Percentiles rank a stretch among this genome's conserved stretches.
These are phyloP conservation scores for Prionace glauca DNA, from an alignment of 2,797 vertebrate genomes.

Conservation along the genomic window DNA sequence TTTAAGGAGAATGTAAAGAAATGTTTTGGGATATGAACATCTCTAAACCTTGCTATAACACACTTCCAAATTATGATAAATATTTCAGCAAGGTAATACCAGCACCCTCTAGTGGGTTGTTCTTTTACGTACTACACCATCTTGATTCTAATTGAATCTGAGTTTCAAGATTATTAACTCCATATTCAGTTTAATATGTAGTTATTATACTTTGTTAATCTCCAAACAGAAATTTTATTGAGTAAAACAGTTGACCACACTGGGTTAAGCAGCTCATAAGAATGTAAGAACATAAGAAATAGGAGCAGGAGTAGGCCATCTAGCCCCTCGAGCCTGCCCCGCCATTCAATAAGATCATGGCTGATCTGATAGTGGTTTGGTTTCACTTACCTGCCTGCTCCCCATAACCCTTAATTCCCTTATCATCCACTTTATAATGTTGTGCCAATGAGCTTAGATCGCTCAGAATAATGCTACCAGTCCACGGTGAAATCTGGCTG, in stretches of 20 bases:
- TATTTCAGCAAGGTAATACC: background rate
- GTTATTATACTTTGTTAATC: background rate
- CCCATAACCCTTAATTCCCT: too few species aligned
- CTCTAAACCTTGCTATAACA: background rate
- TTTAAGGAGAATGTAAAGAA: background rate
- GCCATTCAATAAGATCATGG: too few species aligned
- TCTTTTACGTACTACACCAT: background rate
- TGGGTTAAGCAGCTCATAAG: background rate
- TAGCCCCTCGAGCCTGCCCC: too few species aligned
- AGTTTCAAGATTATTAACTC: background rate
- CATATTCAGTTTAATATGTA: background rate
- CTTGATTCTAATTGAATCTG: background rate
- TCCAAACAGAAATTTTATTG: background rate
- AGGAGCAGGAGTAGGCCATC: too few species aligned
- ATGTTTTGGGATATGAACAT: background rate
- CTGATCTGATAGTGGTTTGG: background rate
- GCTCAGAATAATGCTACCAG: too few species aligned
- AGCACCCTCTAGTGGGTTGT: slow-evolving; percentile 19
- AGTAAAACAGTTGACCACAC: background rate
- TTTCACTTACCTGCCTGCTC: too few species aligned
- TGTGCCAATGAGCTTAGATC: background rate
- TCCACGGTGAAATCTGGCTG: too few species aligned
- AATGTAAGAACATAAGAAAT: too few species aligned
- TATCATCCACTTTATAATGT: too few species aligned
- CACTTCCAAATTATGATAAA: background rate